Evolutionary conservation across 2,797 vertebrate species (phyloP).

Genomic region (Coranthus polyacanthus): DNA sequence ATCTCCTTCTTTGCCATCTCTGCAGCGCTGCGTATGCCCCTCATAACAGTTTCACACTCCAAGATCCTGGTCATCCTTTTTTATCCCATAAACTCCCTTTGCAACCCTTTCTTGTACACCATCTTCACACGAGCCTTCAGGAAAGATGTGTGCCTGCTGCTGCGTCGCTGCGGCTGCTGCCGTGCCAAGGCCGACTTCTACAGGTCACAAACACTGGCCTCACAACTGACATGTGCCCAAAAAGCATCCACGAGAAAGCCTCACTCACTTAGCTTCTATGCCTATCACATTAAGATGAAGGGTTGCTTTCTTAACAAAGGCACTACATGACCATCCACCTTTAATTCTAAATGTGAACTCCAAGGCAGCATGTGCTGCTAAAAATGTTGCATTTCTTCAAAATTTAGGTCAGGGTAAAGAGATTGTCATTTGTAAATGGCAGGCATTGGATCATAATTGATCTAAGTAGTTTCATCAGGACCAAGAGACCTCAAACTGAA

Average conservation of each 20-base stretch:
- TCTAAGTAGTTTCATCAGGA: slow-evolving; percentile 18
- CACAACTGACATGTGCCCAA: slow-evolving; percentile 70
- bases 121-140: slow-evolving; percentile 94
- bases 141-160: slow-evolving; percentile 88
- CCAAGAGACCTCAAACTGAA: slow-evolving; percentile 22
- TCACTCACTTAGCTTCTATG: slow-evolving; percentile 68
- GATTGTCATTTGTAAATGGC: slow-evolving; percentile 5
- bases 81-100: slow-evolving; percentile 95
- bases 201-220: slow-evolving; percentile 84
- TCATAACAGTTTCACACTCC: slow-evolving; percentile 94
- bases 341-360: slow-evolving; percentile 3
- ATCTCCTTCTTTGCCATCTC: slow-evolving; percentile 98
- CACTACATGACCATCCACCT: slow-evolving; percentile 63
- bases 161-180: slow-evolving; percentile 89
- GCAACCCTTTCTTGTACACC: slow-evolving; percentile 94
- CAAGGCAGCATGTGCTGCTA: slow-evolving; percentile 12
- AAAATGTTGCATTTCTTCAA: slow-evolving; percentile 36
- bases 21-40: slow-evolving; percentile 90
- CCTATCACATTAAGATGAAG: slow-evolving; percentile 81
- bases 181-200: slow-evolving; percentile 81
- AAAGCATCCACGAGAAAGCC: slow-evolving; percentile 56
- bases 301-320: slow-evolving; percentile 79
- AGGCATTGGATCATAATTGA: slow-evolving; percentile 16
- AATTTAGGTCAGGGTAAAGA: slow-evolving; percentile 25
- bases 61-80: slow-evolving; percentile 95